Base-by-base conservation (phyloP, 2,888 invertebrate species). In the Ormyrus nitidulus region DNA sequence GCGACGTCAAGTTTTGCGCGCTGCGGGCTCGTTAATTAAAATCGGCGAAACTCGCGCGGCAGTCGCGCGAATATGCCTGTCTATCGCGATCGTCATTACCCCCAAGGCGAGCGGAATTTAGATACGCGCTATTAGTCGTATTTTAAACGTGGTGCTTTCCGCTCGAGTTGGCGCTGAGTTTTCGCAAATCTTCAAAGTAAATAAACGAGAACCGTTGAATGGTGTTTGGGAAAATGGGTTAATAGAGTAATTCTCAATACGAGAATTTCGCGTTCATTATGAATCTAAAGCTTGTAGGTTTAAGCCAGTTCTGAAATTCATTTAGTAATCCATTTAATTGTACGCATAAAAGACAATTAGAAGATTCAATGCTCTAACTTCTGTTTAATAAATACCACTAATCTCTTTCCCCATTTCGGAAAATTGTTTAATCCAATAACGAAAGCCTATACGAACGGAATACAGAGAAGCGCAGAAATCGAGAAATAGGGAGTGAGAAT, bases 1-100 rank as follows among this genome's bases (percentile, higher is more conserved):
- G 66, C 76, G 51, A 71, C 71, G 53, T 70, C 75, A 53, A 79
- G 79, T 71, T 49, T 44, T 66, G 8, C 73, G 62, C 49, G 59
- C 72, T 75, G 76, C 62, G 68, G 71, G 72, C 62, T 76, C 66
- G 76, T 80, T 80, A 80, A 80, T 80, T 80, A 80, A 76, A 80
- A 80, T 72, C 53, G 68, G 68, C 19, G 71, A 69, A 79, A 75
- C 49, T 74, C 62, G 44, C 11, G 56, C 56, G 34, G 8, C 13
- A 13, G 13, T 13, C 13, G 13, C 46, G 78, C 9, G 48, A n/a
- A n/a, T 56, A 68, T 58, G 62, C 49, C 49, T 19, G 74, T 58
- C 69, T 74, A 79, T 74, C 54, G 19, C n/a, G 44, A 73, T 64
- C 58, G 64, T 59, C 59, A 59, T 77, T 72, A 66, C 58, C 8